phyloP scores from a whole-genome alignment of 2,888 invertebrate species.

The Epinotia nisella region DNA sequence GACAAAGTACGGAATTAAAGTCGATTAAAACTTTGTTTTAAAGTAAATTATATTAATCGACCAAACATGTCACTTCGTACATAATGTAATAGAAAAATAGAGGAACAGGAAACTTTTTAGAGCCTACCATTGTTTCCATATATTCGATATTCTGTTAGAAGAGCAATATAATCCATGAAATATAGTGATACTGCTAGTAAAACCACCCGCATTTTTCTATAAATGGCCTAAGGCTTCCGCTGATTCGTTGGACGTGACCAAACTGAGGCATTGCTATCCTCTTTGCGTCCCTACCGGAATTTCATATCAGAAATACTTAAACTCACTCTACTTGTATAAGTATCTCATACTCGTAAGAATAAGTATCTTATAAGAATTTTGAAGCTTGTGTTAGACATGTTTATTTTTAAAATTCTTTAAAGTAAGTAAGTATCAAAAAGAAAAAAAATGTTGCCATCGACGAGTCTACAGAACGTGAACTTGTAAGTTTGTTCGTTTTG shows the following conservation, averaged over 20 bases:
- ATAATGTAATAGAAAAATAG: background rate
- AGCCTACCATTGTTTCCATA: too few relatives aligned
- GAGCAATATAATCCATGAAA: constrained; percentile 2
- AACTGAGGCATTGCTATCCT: constrained; percentile 27
- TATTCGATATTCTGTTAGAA: background rate
- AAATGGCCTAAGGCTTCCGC: constrained; percentile 30
- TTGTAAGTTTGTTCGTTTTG: background rate
- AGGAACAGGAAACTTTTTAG: background rate
- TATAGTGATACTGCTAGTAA: constrained; percentile 23
- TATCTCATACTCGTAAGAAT: too few relatives aligned
- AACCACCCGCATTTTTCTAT: constrained; percentile 38
- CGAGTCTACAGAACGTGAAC: background rate
- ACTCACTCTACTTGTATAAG: constrained; percentile 23
- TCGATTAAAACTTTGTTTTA: too few relatives aligned
- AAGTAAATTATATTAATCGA: too few relatives aligned
- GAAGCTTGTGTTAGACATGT: background rate
- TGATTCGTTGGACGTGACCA: constrained; percentile 41
- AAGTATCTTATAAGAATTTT: constrained; percentile 4
- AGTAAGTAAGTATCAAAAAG: background rate
- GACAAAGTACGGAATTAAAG: too few relatives aligned
- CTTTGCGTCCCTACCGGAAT: constrained; percentile 25
- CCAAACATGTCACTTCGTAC: too few relatives aligned
- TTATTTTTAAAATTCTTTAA: background rate
- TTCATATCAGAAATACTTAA: constrained; percentile 35
- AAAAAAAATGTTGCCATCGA: background rate